phyloP scores from a whole-genome alignment of 2,113 vertebrate genomes.

The Leptodactylus fuscus region DNA sequence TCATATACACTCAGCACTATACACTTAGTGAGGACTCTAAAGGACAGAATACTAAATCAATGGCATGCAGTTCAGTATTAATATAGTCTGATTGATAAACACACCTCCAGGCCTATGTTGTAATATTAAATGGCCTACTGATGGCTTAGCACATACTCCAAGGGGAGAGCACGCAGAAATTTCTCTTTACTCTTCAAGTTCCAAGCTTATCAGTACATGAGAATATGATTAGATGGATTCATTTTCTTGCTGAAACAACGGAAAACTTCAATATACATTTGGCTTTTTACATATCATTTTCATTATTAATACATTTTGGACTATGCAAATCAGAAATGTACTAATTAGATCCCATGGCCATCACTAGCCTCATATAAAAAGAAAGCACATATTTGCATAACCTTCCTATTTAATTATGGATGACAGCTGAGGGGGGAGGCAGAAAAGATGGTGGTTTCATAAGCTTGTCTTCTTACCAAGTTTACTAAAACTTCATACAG shows the following conservation, averaged over 20 bases:
- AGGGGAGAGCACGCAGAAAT: not conserved
- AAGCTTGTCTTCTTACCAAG: not conserved
- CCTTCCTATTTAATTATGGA: conserved; percentile 57
- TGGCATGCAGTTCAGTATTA: conserved; percentile 1
- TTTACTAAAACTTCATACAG: not conserved
- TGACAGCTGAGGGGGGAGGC: conserved; percentile 30
- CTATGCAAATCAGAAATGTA: conserved; percentile 63
- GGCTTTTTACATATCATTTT: conserved; percentile 41
- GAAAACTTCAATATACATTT: conserved; percentile 56
- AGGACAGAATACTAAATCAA: conserved; percentile 15
- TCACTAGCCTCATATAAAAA: conserved; percentile 47
- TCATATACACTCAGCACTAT: not conserved
- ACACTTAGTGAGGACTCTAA: not conserved
- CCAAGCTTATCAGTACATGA: not conserved
- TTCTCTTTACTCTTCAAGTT: conserved; percentile 9
- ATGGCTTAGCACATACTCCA: conserved; percentile 28
- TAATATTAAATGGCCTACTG: conserved; percentile 41
- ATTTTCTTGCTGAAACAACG: conserved; percentile 14
- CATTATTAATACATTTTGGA: conserved; percentile 46
- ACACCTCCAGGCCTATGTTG: not conserved
- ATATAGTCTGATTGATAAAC: conserved; percentile 43
- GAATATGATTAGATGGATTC: conserved; percentile 18
- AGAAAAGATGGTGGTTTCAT: conserved; percentile 52
- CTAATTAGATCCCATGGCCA: conserved; percentile 67
- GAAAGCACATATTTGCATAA: conserved; percentile 49